Percentiles rank a stretch among this genome's conserved stretches.
phyloP scores from a whole-genome alignment of 1,140 invertebrate genomes.

The Zaprionus lachaisei region DNA sequence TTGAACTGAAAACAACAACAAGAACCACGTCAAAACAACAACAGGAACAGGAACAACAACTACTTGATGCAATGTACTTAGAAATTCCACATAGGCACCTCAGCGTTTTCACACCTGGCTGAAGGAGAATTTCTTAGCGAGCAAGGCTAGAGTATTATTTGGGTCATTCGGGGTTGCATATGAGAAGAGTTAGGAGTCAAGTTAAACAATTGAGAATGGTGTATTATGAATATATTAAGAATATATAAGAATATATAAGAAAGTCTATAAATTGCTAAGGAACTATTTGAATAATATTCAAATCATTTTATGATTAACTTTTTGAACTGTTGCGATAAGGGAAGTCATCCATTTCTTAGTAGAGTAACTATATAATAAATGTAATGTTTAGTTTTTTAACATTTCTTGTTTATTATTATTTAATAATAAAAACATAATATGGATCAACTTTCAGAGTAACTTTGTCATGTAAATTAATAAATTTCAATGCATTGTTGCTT shows the following conservation, averaged over 20 bases:
- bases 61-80: not conserved
- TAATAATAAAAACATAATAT: no score
- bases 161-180: not conserved
- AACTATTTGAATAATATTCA: not conserved
- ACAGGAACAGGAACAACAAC: not conserved
- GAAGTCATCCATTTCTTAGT: no score
- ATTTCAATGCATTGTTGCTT: no score
- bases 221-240: no score
- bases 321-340: no score
- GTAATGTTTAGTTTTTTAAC: no score
- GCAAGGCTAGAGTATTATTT: not conserved
- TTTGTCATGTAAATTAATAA: no score
- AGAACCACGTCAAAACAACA: slow-evolving; percentile 1
- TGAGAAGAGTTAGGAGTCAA: not conserved
- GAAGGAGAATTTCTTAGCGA: not conserved
- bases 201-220: no score
- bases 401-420: no score
- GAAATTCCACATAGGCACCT: slow-evolving; percentile 3
- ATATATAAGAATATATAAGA: no score
- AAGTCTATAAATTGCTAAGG: not conserved
- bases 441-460: no score
- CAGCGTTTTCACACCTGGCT: slow-evolving; percentile 5
- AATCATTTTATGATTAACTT: not conserved
- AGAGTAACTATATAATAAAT: no score
- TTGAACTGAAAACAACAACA: not conserved